Evolutionary conservation across 1,140 invertebrate species (phyloP).

Genomic region (Platorchestia sp.): DNA sequence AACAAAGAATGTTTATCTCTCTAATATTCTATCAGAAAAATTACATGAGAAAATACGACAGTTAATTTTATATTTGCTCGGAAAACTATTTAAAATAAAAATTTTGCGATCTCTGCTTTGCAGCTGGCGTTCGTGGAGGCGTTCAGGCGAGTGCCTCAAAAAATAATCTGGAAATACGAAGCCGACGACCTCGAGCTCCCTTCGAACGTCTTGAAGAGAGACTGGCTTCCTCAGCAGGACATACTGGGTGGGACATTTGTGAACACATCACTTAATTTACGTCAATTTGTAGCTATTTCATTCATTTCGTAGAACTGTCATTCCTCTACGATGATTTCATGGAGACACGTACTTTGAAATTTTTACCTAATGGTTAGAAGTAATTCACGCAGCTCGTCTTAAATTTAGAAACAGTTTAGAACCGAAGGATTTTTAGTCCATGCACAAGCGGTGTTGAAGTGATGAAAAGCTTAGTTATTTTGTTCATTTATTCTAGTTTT

Average conservation of each 20-base stretch:
- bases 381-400: neutral
- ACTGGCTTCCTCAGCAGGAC: conserved; percentile 79
- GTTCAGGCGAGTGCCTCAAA: conserved; percentile 59
- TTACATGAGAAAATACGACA: neutral
- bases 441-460: neutral
- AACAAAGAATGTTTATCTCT: neutral
- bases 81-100: too few species aligned
- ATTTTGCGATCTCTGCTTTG: too few species aligned
- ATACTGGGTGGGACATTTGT: conserved; percentile 57
- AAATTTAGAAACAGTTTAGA: neutral
- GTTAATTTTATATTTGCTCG: neutral
- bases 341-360: neutral
- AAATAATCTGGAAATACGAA: conserved; percentile 65
- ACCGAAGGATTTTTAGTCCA: neutral
- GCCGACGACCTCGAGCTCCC: conserved; percentile 69
- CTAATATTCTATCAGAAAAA: neutral
- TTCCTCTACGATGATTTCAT: neutral
- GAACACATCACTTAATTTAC: neutral
- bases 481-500: neutral
- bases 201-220: conserved; percentile 75
- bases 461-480: neutral
- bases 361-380: neutral
- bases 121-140: conserved; percentile 58
- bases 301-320: neutral
- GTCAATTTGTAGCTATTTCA: neutral